Percentiles rank a stretch among this genome's conserved stretches.
Evolutionary conservation across 2,113 vertebrate genomes (phyloP).

Genomic region (Pleuronectes platessa): DNA sequence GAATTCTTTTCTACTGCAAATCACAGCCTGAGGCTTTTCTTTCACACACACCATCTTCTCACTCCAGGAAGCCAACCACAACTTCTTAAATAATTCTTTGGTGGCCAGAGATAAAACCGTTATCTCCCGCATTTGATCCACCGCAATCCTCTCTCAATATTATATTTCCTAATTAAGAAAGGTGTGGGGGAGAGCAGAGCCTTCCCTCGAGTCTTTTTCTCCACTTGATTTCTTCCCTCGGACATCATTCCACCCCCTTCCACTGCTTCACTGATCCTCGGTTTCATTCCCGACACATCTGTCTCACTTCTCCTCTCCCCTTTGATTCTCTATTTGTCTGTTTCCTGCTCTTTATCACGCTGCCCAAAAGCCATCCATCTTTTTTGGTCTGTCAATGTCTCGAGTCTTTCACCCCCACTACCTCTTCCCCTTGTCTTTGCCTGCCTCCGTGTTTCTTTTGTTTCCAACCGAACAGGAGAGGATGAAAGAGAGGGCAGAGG

Average conservation of each 20-base stretch:
- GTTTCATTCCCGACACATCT: slow-evolving; percentile 24
- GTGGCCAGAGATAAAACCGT: slow-evolving; percentile 67
- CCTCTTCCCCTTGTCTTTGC: slow-evolving; percentile 17
- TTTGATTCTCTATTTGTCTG: slow-evolving; percentile 26
- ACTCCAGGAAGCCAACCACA: slow-evolving; percentile 42
- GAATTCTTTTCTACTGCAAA: slow-evolving; percentile 59
- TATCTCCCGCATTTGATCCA: slow-evolving; percentile 66
- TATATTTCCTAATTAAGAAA: slow-evolving; percentile 71
- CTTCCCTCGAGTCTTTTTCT: slow-evolving; percentile 36
- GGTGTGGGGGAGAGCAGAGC: slow-evolving; percentile 39
- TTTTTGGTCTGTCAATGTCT: slow-evolving; percentile 1
- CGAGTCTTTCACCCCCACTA: slow-evolving; percentile 13
- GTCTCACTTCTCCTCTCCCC: slow-evolving; percentile 34
- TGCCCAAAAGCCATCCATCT: slow-evolving; percentile 28
- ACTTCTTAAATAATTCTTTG: slow-evolving; percentile 56
- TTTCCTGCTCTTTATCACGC: slow-evolving; percentile 41
- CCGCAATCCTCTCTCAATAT: slow-evolving; percentile 67
- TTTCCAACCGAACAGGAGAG: slow-evolving; percentile 32
- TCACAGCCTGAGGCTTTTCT: slow-evolving; percentile 56
- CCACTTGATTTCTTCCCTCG: slow-evolving; percentile 34
- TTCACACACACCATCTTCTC: slow-evolving; percentile 25
- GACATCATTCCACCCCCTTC: slow-evolving; percentile 29
- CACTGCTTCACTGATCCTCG: slow-evolving; percentile 8
- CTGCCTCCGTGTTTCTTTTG: neutral
- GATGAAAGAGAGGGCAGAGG: slow-evolving; percentile 62